Evolutionary conservation across 2,113 vertebrate species (phyloP), one percentile per base, ranked within the genome.

Genomic region (Tetrao urogallus): DNA sequence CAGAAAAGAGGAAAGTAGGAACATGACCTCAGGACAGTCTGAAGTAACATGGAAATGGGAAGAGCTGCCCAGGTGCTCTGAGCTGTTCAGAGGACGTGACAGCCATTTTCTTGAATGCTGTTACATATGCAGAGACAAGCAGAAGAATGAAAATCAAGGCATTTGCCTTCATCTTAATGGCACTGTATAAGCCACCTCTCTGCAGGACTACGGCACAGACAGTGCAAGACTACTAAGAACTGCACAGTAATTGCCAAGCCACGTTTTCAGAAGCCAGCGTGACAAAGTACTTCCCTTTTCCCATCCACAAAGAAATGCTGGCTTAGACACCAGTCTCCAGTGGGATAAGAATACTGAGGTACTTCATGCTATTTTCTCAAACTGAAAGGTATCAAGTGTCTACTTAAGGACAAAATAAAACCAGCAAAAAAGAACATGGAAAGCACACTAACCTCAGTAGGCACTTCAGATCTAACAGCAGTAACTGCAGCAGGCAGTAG

Each of bases 211-310:
- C 0, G 0, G 22, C 28, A 88, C 47, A 76, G n/a, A 36, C 11
- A 47, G 25, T 16, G 48, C 57, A 69, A 48, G 20, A 48, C 27
- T 32, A 66, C 54, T 79, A 43, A 69, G 15, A 17, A 48, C 28
- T 67, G 50, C 12, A 52, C 20, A 66, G 20, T 1, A 54, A 45
- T 6, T 45, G 45, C 7, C 75, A 48, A 91, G 40, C 14, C 1
- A 0, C 0, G 2, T 47, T 32, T 8, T n/a, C 36, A 30, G 0
- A 3, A 3, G 14, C 48, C 34, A 28, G 27, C 0, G 1, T 8
- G 22, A 67, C 3, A 18, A 72, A 21, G 2, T 12, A 50, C 3
- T 25, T 34, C 27, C 7, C 11, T 32, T 69, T 69, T 21, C n/a
- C 10, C 73, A 42, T 11, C 56, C 11, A 63, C 36, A 38, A 81